Base-by-base conservation (phyloP, 2,113 vertebrate species). In the Dipodomys ordii region DNA sequence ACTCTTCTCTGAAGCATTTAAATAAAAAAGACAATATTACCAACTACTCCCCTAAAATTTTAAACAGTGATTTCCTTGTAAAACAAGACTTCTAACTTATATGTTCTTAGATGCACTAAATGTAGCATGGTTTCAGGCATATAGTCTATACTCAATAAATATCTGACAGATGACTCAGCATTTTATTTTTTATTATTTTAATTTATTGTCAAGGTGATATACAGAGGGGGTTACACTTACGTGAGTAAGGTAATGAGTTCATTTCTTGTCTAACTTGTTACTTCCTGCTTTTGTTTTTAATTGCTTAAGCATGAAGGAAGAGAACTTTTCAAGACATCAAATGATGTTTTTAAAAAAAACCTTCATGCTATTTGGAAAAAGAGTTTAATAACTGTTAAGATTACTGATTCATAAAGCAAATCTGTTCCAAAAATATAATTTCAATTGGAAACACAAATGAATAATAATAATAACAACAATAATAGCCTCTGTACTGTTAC, bases 381-480 rank as follows among this genome's bases (percentile, higher is more conserved):
- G 1, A 86, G 79, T 82, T 87, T 89, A 71, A 81, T 79, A 83
- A 30, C 71, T 87, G 25, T 91, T 77, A 88, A 28, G 93, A 49
- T 49, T 95, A 71, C 87, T 49, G 90, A 53, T 82, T 88, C 35
- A 71, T 53, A 92, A 83, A 92, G 62, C 68, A 87, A 89, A 53
- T 83, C 82, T 82, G 25, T 9, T 95, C 53, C 71, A 77, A 92
- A 84, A 78, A 28, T 83, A 27, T 73, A 65, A 91, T 44, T 74
- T 81, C 32, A 79, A 5, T 88, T 91, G 3, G 83, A 94, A 95
- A 46, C 32, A 11, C 35, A 78, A 44, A 79, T 65, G 11, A 22
- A 92, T 65, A 87, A 82, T 92, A 90, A 49, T 12, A 49, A 12
- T 49, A 49, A 39, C 39, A 39, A 12, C 12, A 49, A 12, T 12